Percentiles rank a stretch among this genome's conserved stretches.
Evolutionary conservation across 2,888 invertebrate species (phyloP).

Genomic region (Volucella inanis): DNA sequence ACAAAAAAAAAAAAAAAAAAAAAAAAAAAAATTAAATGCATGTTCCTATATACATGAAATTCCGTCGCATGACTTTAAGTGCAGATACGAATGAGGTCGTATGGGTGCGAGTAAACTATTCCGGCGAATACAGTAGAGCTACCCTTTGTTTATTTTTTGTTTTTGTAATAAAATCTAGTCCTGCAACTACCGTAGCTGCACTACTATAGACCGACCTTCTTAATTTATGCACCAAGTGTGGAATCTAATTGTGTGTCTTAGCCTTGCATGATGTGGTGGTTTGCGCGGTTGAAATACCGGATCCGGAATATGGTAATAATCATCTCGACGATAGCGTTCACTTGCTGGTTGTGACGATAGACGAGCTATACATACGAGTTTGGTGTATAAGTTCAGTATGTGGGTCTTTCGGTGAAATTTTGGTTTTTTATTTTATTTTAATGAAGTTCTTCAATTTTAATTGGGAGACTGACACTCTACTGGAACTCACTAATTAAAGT

Average conservation of each 20-base stretch:
- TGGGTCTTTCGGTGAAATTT: not conserved
- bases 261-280: slow-evolving; percentile 34
- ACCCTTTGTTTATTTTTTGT: slow-evolving; percentile 10
- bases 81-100: not conserved
- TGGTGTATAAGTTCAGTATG: not conserved
- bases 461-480: slow-evolving; percentile 18
- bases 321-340: not conserved
- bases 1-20: slow-evolving; percentile 10
- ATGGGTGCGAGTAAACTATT: not conserved
- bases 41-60: slow-evolving; percentile 24
- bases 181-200: slow-evolving; percentile 4
- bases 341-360: not conserved
- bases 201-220: slow-evolving; percentile 3
- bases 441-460: slow-evolving; percentile 37
- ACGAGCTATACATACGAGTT: not conserved
- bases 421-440: slow-evolving; percentile 8
- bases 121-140: not conserved
- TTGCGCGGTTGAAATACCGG: slow-evolving; percentile 21
- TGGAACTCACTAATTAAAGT: not conserved
- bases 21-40: slow-evolving; percentile 18
- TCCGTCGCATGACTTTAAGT: slow-evolving; percentile 25
- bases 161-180: not conserved
- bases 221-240: slow-evolving; percentile 61
- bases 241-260: slow-evolving; percentile 45
- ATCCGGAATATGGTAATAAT: slow-evolving; percentile 30